Evolutionary conservation across 2,888 invertebrate genomes (phyloP).

Genomic region (Platypus cylindrus): DNA sequence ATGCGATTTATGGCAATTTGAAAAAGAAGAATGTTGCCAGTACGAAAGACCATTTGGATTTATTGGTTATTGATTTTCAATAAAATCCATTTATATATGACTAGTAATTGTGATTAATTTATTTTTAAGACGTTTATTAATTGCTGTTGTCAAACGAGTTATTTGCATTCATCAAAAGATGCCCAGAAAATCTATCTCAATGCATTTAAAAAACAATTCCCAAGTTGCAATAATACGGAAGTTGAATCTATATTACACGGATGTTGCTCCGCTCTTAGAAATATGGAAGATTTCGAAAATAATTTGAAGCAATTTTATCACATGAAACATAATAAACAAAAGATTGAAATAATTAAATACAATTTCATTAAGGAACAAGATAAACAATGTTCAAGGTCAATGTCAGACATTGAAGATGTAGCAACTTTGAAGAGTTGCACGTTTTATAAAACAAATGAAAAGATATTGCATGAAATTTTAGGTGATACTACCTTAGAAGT

Average conservation of each 20-base stretch:
- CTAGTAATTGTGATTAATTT: too few relatives aligned
- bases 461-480: conserved; percentile 12
- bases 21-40: conserved; percentile 18
- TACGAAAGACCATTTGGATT: conserved; percentile 14
- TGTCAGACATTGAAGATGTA: conserved; percentile 12
- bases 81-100: too few relatives aligned
- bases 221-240: conserved; percentile 1
- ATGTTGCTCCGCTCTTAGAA: conserved; percentile 1
- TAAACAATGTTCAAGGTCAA: conserved; percentile 10
- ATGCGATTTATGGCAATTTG: conserved; percentile 18
- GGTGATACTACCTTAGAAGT: conserved; percentile 2
- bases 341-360: conserved; percentile 7
- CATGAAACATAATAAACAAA: conserved; percentile 10
- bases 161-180: conserved; percentile 10
- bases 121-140: too few relatives aligned
- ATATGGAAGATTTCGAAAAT: neutral
- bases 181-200: conserved; percentile 10
- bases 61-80: too few relatives aligned
- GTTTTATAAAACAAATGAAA: conserved; percentile 15
- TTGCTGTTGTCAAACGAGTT: conserved; percentile 13
- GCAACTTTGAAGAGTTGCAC: conserved; percentile 10
- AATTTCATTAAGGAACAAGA: conserved; percentile 15
- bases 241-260: conserved; percentile 1
- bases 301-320: conserved; percentile 7
- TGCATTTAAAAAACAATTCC: conserved; percentile 2